Percentiles rank a stretch among this genome's conserved stretches.
Evolutionary conservation across 2,797 vertebrate species (phyloP).

Genomic region (Spea hammondii): DNA sequence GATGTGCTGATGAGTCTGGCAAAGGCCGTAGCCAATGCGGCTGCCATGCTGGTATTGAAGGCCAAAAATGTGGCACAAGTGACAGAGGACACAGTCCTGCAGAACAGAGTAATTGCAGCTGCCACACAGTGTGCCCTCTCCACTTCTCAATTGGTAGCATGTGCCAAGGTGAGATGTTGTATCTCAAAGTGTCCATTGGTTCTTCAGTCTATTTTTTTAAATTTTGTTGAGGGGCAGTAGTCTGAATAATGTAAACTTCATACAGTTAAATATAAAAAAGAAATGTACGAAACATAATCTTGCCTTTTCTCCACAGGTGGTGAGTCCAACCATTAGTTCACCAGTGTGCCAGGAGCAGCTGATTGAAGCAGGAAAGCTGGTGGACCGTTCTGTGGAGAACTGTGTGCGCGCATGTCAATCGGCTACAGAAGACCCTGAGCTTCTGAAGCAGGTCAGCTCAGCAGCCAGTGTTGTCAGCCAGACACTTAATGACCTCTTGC

Average conservation of each 20-base stretch:
- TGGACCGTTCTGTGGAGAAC: slow-evolving; percentile 94
- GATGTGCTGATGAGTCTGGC: slow-evolving; percentile 98
- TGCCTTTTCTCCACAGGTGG: slow-evolving; percentile 72
- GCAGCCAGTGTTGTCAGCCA: slow-evolving; percentile 92
- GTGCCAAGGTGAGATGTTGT: slow-evolving; percentile 83
- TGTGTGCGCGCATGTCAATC: slow-evolving; percentile 91
- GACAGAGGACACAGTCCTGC: slow-evolving; percentile 87
- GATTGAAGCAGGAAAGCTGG: slow-evolving; percentile 94
- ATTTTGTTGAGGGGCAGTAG: too few relatives aligned
- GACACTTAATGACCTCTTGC: slow-evolving; percentile 90
- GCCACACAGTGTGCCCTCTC: slow-evolving; percentile 97
- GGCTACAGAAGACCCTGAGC: slow-evolving; percentile 82
- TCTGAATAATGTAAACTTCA: too few relatives aligned
- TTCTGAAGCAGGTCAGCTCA: slow-evolving; percentile 89
- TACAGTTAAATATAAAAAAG: too few relatives aligned
- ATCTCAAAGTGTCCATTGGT: too few relatives aligned
- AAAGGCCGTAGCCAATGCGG: slow-evolving; percentile 97
- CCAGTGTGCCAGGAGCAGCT: slow-evolving; percentile 98
- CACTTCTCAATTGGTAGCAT: slow-evolving; percentile 96
- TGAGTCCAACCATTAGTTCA: slow-evolving; percentile 97
- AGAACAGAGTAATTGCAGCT: slow-evolving; percentile 96
- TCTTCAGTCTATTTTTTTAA: too few relatives aligned
- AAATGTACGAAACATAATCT: not conserved
- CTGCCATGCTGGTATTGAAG: slow-evolving; percentile 96
- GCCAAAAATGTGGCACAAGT: slow-evolving; percentile 98